Percentiles rank a stretch among this genome's conserved stretches.
Evolutionary conservation across 2,888 invertebrate species (phyloP).

Genomic region (Tenthredo scrophulariae): DNA sequence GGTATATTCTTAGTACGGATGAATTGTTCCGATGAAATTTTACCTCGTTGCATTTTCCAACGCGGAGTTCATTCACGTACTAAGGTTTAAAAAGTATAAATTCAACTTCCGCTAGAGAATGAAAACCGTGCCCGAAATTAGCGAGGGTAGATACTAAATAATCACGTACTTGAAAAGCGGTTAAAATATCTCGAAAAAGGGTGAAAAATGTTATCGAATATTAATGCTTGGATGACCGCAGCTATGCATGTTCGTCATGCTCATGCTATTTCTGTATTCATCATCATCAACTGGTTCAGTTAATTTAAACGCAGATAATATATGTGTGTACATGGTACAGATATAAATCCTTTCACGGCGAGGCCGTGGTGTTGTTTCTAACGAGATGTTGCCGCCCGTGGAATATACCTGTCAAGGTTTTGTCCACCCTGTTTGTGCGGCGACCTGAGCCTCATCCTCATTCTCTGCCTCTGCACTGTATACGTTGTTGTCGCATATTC

Average conservation of each 20-base stretch:
- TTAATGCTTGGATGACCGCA: constrained; percentile 1
- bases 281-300: constrained; percentile 7
- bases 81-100: neutral
- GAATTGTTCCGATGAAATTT: neutral
- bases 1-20: neutral
- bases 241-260: neutral
- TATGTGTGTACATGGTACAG: neutral
- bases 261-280: neutral
- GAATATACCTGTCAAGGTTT: constrained; percentile 47
- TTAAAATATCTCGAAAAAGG: neutral
- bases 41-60: neutral
- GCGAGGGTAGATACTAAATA: neutral
- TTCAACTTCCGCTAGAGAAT: neutral
- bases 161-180: neutral
- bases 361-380: constrained; percentile 18
- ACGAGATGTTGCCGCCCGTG: constrained; percentile 21
- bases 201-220: constrained; percentile 2
- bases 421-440: constrained; percentile 2
- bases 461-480: neutral
- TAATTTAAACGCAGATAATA: constrained; percentile 22
- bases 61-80: neutral
- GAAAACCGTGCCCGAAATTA: neutral
- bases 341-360: neutral
- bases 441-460: constrained; percentile 26
- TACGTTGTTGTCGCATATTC: constrained; percentile 32